These are phyloP conservation scores for Lochmaea capreae DNA, from an alignment of 2,888 invertebrate genomes.

Conservation along the genomic window DNA sequence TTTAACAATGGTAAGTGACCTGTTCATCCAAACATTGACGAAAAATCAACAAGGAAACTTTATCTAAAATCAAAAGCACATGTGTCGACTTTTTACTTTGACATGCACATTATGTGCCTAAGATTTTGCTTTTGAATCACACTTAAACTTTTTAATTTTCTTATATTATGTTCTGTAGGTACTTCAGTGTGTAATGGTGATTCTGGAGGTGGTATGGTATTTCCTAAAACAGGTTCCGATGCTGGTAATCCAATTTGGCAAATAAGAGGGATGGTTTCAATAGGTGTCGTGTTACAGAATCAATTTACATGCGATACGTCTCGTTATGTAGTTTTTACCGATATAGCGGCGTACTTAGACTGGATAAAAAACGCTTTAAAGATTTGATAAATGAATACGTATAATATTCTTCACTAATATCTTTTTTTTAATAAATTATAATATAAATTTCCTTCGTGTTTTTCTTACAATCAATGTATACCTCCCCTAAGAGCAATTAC, in stretches of 20 bases:
- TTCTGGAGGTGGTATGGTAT: conserved; percentile 64
- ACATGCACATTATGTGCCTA: no score
- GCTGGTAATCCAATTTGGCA: conserved; percentile 56
- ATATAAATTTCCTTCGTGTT: no score
- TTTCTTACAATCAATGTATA: no score
- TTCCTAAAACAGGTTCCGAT: conserved; percentile 53
- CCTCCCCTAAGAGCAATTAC: no score
- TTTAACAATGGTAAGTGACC: conserved; percentile 62
- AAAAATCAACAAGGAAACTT: background rate
- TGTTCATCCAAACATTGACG: background rate
- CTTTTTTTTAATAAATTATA: no score
- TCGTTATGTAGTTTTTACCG: conserved; percentile 73
- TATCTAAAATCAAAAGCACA: no score
- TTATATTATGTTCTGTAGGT: background rate
- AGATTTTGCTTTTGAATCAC: no score
- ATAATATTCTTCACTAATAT: no score
- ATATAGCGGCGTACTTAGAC: conserved; percentile 67
- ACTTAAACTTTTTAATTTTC: no score
- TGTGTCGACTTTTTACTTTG: no score
- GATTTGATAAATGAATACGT: no score
- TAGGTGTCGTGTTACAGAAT: conserved; percentile 70
- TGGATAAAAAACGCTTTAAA: conserved; percentile 46
- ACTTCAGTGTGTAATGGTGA: conserved; percentile 69
- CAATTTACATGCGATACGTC: conserved; percentile 70
- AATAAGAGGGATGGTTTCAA: conserved; percentile 68